These are phyloP conservation scores for Hypercompe scribonia DNA, from an alignment of 2,888 invertebrate species.

Conservation along the genomic window DNA sequence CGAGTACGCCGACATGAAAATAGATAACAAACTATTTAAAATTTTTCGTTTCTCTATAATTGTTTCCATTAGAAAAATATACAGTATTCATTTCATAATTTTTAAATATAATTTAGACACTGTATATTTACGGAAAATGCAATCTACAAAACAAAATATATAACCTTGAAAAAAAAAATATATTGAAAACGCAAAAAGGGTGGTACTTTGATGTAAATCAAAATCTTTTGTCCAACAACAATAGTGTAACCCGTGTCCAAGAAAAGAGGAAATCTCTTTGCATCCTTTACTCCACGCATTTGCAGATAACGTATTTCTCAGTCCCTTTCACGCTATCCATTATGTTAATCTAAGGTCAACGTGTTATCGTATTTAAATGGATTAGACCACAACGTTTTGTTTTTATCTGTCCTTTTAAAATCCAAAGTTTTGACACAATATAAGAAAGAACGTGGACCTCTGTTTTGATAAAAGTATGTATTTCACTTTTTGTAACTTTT, in stretches of 20 bases:
- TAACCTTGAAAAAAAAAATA: constrained; percentile 2
- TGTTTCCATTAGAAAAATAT: neutral
- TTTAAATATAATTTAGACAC: neutral
- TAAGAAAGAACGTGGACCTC: constrained; percentile 2
- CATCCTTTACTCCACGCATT: constrained; percentile 68
- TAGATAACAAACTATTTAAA: no score
- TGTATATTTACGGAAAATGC: no score
- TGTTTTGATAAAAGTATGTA: neutral
- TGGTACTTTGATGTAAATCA: constrained; percentile 61
- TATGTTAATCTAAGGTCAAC: constrained; percentile 77
- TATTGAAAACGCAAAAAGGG: constrained; percentile 40
- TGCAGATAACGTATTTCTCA: constrained; percentile 72
- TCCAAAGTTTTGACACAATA: constrained; percentile 53
- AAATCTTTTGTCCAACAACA: constrained; percentile 71
- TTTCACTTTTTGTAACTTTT: neutral
- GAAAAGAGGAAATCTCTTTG: constrained; percentile 70
- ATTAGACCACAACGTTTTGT: constrained; percentile 66
- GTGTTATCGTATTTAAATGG: constrained; percentile 74
- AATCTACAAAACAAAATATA: neutral
- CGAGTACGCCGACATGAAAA: no score
- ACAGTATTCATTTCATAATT: neutral
- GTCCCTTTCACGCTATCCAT: constrained; percentile 78
- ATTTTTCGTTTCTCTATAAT: neutral
- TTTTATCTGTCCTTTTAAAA: constrained; percentile 58
- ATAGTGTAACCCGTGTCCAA: constrained; percentile 72